Evolutionary conservation across 2,888 invertebrate species (phyloP), one percentile per base, ranked within the genome.

Genomic region (Lobophora halterata): DNA sequence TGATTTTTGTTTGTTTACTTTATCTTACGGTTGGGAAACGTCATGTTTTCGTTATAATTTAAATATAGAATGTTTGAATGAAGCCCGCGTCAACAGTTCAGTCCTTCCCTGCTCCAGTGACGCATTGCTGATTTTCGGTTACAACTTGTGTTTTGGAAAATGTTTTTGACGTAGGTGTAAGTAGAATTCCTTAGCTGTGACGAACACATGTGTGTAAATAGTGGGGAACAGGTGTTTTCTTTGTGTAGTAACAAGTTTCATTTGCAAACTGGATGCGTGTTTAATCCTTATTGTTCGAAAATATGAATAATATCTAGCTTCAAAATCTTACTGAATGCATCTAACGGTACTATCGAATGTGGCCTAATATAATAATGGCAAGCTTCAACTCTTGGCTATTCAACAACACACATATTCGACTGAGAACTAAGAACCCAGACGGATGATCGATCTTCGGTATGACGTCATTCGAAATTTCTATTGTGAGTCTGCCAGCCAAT

Each of bases 11-110:
- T 48, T 52, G 49, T 49, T 46, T 46, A 49, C 45, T 32, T 39
- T 42, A 28, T 35, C 27, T 29, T 32, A 40, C 30, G 32, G 43
- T 27, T 24, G 32, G 21, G 29, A 44, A 48, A 45, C 54, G 48
- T 52, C 51, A 45, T 54, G 54, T 54, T 46, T 51, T 49, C 41
- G 46, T 49, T 47, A 46, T 43, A 47, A 33, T 47, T 44, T 54
- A 54, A 35, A 47, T 49, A 52, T 56, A 51, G 56, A 54, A 47
- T 37, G 54, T 46, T 50, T 58, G 58, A 58, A 58, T 58, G 54
- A 51, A 51, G 27, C 28, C 33, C 46, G 34, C 58, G 54, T 55
- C 55, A 52, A 52, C 46, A 35, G 33, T 26, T 38, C 37, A 36
- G 37, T 46, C 46, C 40, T 47, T 38, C 40, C 33, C 40, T 43